Conservation (phyloP, 2,888 invertebrate genomes). For the Andrena minutula region DNA sequence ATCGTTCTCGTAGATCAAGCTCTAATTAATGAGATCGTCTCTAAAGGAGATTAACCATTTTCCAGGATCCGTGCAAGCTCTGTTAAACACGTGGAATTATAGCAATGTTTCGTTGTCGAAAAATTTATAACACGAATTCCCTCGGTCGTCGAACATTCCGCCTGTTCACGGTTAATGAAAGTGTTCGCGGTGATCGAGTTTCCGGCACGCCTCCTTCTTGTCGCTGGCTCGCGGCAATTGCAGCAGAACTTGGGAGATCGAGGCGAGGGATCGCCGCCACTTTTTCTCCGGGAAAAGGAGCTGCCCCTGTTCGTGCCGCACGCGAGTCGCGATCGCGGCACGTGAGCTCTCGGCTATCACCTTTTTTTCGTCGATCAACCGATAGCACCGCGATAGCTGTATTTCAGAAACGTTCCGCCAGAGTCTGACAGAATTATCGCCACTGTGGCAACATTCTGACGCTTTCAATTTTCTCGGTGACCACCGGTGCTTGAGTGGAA, state of each 20-base stretch:
- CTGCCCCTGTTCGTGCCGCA: constrained; percentile 62
- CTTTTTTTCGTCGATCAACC: constrained; percentile 37
- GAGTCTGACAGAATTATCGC: constrained; percentile 43
- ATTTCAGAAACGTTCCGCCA: neutral
- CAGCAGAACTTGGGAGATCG: constrained; percentile 24
- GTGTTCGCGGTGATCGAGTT: constrained; percentile 54
- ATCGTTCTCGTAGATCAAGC: too few relatives aligned
- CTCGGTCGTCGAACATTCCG: constrained; percentile 29
- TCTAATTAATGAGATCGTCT: too few relatives aligned
- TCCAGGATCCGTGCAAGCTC: too few relatives aligned
- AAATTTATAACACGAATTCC: constrained; percentile 13
- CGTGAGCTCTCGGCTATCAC: constrained; percentile 56
- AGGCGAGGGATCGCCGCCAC: constrained; percentile 9
- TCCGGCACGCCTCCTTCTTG: constrained; percentile 64
- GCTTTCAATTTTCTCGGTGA: constrained; percentile 47
- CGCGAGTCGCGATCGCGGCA: constrained; percentile 69
- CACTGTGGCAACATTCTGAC: constrained; percentile 36
- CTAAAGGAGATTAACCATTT: too few relatives aligned
- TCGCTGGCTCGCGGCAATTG: constrained; percentile 34
- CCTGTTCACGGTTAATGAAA: constrained; percentile 46
- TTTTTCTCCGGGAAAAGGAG: constrained; percentile 44
- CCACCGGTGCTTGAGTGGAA: neutral
- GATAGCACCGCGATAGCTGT: constrained; percentile 25
- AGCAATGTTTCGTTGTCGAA: neutral
- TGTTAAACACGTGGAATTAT: too few relatives aligned